Evolutionary conservation across 1,140 invertebrate species (phyloP).

Genomic region (Drosophila littoralis): DNA sequence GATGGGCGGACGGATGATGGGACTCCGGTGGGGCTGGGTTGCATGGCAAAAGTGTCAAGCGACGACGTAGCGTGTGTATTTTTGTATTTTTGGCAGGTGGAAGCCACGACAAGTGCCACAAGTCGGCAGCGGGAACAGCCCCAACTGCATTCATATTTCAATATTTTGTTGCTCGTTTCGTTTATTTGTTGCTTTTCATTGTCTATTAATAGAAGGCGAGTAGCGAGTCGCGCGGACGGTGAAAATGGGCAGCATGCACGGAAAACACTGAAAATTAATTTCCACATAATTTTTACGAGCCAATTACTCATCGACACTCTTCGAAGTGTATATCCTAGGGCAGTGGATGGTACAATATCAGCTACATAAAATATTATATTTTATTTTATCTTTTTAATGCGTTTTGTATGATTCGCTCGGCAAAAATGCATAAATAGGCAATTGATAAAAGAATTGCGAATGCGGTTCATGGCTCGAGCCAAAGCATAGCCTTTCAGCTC

Average conservation of each 20-base stretch:
- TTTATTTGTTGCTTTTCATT: conserved; percentile 34
- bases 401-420: too few species aligned
- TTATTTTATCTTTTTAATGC: neutral
- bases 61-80: conserved; percentile 48
- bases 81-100: conserved; percentile 78
- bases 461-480: too few species aligned
- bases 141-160: conserved; percentile 77
- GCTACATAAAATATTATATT: neutral
- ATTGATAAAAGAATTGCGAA: too few species aligned
- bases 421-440: too few species aligned
- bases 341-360: neutral
- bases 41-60: conserved; percentile 70
- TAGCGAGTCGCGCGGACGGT: conserved; percentile 8
- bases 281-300: conserved; percentile 82
- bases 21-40: conserved; percentile 11
- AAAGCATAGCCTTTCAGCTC: too few species aligned
- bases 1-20: conserved; percentile 18
- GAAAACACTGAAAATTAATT: conserved; percentile 78
- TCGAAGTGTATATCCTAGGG: conserved; percentile 3
- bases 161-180: conserved; percentile 61
- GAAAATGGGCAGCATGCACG: conserved; percentile 18
- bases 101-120: conserved; percentile 68
- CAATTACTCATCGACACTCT: conserved; percentile 80
- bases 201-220: conserved; percentile 53
- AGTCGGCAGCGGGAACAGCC: conserved; percentile 15